Evolutionary conservation across 2,888 invertebrate genomes (phyloP).

Genomic region (Acrobasis repandana): DNA sequence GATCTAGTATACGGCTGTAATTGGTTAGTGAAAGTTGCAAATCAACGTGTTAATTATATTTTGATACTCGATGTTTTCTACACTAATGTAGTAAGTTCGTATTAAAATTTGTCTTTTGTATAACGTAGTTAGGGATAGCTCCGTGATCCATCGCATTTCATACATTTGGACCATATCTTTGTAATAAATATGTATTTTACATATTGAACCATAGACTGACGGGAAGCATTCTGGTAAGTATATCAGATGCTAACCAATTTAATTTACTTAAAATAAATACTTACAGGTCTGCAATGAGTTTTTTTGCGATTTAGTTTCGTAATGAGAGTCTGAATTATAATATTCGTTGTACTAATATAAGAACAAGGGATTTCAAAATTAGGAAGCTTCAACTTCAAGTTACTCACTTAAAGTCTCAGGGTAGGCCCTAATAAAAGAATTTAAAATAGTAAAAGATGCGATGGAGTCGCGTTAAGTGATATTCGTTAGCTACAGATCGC

Average conservation of each 20-base stretch:
- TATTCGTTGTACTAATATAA: no score
- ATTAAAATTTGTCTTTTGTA: slow-evolving; percentile 64
- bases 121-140: slow-evolving; percentile 62
- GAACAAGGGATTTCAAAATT: no score
- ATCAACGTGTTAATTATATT: slow-evolving; percentile 79
- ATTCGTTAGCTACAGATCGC: slow-evolving; percentile 39
- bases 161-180: slow-evolving; percentile 30
- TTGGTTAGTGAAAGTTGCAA: slow-evolving; percentile 81
- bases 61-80: slow-evolving; percentile 83
- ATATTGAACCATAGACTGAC: background rate
- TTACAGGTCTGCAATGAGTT: background rate
- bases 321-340: no score
- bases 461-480: slow-evolving; percentile 56
- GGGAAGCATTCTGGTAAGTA: background rate
- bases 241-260: background rate
- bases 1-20: slow-evolving; percentile 81
- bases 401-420: background rate
- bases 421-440: background rate
- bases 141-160: slow-evolving; percentile 64
- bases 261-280: background rate
- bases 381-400: no score
- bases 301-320: background rate
- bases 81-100: slow-evolving; percentile 69
- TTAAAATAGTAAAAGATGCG: slow-evolving; percentile 43
- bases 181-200: background rate